Conservation (phyloP, 2,113 vertebrate species). For the Alethe diademata region DNA sequence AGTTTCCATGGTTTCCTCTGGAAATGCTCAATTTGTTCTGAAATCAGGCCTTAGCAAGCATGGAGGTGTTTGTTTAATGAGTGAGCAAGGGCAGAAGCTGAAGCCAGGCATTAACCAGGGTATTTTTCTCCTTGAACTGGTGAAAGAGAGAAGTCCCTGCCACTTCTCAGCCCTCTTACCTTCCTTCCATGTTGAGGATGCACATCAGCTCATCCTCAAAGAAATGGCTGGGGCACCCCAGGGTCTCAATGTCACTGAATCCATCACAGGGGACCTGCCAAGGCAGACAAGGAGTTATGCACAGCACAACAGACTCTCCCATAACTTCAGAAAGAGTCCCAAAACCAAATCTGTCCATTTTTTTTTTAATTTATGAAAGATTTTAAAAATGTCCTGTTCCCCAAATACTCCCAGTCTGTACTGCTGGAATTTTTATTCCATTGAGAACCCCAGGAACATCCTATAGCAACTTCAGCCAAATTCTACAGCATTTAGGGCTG, state of each 20-base stretch:
- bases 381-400: background rate
- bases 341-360: background rate
- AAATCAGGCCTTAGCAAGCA: background rate
- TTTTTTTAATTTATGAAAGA: background rate
- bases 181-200: conserved; percentile 90
- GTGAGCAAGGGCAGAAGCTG: background rate
- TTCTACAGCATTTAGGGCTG: background rate
- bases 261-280: conserved; percentile 93
- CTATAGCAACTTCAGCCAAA: background rate
- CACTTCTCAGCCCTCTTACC: conserved; percentile 74
- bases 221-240: conserved; percentile 91
- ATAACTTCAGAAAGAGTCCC: background rate
- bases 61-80: background rate
- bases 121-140: background rate
- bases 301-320: background rate
- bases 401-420: background rate
- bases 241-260: conserved; percentile 93
- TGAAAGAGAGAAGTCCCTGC: background rate
- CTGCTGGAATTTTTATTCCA: background rate
- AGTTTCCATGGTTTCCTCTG: background rate
- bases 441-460: background rate
- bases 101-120: background rate
- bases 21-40: background rate
- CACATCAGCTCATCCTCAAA: conserved; percentile 96
- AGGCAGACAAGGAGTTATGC: background rate